Percentiles rank a stretch among this genome's conserved stretches.
These are phyloP conservation scores for Zapornia atra DNA, from an alignment of 2,113 vertebrate genomes.

Conservation along the genomic window DNA sequence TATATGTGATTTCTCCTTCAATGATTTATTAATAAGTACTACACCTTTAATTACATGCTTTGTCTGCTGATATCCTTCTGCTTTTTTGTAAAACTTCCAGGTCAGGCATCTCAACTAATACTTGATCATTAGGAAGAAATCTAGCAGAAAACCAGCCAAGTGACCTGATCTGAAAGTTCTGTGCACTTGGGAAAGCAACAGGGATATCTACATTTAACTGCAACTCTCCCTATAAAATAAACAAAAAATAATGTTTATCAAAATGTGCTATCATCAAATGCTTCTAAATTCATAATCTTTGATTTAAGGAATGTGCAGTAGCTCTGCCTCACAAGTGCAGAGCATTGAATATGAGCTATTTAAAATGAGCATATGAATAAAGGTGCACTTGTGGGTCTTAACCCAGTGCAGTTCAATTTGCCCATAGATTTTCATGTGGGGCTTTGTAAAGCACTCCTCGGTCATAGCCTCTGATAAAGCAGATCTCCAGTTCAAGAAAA, in stretches of 20 bases:
- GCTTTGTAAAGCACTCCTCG: neutral
- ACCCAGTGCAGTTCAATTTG: neutral
- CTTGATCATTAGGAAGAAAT: slow-evolving; percentile 10
- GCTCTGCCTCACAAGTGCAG: neutral
- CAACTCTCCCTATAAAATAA: neutral
- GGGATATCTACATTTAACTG: neutral
- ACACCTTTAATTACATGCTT: neutral
- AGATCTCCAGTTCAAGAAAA: neutral
- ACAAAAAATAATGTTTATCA: neutral
- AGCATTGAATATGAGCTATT: neutral
- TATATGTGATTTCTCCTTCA: neutral
- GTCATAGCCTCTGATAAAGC: neutral
- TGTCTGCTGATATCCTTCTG: neutral
- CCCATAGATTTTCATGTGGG: neutral
- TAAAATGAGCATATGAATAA: neutral
- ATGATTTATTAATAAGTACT: neutral
- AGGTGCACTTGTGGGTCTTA: neutral
- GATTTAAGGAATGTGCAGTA: neutral
- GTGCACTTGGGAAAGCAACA: neutral
- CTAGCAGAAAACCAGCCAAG: neutral
- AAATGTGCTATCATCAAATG: neutral
- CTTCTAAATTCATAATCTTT: neutral
- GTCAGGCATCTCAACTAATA: neutral
- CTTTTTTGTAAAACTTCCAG: neutral
- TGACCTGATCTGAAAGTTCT: neutral